Conservation (phyloP, 2,113 vertebrate species). For the Thamnaconus septentrionalis region DNA sequence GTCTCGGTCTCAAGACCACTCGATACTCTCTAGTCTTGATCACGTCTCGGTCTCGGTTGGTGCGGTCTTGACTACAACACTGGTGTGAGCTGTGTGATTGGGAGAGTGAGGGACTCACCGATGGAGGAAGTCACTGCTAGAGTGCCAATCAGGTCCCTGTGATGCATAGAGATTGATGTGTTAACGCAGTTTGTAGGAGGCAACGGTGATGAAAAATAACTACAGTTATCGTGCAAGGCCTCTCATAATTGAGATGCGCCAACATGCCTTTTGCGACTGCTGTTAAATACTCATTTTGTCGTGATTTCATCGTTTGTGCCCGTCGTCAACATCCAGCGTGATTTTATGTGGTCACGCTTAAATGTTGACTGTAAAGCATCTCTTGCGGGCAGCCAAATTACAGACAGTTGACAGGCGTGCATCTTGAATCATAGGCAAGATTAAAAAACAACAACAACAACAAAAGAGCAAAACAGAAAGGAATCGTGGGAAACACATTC, state of each 20-base stretch:
- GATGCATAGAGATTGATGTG: slow-evolving; percentile 69
- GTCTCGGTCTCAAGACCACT: no score
- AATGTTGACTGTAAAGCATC: not conserved
- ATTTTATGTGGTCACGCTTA: not conserved
- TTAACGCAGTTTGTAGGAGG: slow-evolving; percentile 35
- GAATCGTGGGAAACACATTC: not conserved
- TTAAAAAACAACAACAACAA: not conserved
- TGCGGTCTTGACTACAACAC: no score
- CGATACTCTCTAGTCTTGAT: no score
- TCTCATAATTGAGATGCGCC: not conserved
- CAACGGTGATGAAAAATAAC: not conserved
- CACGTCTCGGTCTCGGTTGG: no score
- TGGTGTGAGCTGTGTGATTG: not conserved
- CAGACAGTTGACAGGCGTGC: not conserved
- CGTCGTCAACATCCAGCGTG: not conserved
- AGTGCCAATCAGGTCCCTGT: slow-evolving; percentile 74
- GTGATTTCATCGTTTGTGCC: slow-evolving; percentile 3
- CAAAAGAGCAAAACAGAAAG: not conserved
- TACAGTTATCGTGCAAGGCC: not conserved
- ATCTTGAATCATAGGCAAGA: no score
- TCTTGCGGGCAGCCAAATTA: not conserved
- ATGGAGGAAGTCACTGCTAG: slow-evolving; percentile 76
- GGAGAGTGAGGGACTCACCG: slow-evolving; percentile 65
- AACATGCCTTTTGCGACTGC: not conserved
- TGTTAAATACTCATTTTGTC: not conserved